Conservation (phyloP, 2,113 vertebrate genomes). For the Caretta caretta region DNA sequence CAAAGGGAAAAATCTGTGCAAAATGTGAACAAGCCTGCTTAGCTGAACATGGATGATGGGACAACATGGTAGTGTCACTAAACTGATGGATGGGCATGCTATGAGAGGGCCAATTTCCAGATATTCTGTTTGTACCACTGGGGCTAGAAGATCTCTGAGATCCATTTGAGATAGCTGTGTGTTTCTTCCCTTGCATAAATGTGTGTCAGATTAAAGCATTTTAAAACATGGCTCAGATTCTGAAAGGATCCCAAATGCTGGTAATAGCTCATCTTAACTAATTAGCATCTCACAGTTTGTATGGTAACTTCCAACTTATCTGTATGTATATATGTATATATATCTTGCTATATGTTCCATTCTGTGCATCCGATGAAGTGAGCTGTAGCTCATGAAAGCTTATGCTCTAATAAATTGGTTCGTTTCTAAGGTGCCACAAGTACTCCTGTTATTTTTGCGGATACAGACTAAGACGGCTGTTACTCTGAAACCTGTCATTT, state of each 20-base stretch:
- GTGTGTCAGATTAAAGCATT: conserved; percentile 43
- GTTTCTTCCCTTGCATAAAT: conserved; percentile 42
- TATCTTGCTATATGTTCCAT: too few species aligned
- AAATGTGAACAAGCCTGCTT: not conserved
- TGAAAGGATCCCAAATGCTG: conserved; percentile 9
- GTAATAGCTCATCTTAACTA: not conserved
- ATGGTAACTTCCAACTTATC: too few species aligned
- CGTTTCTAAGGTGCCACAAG: too few species aligned
- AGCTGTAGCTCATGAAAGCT: too few species aligned
- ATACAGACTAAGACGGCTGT: too few species aligned
- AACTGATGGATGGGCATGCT: not conserved
- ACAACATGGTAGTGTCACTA: not conserved
- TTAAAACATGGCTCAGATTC: conserved; percentile 41
- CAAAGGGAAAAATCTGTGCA: not conserved
- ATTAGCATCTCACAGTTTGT: too few species aligned
- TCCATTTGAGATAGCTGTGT: conserved; percentile 33
- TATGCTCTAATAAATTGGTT: too few species aligned
- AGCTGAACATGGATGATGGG: not conserved
- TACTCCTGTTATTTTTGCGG: too few species aligned
- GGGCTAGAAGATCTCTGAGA: not conserved
- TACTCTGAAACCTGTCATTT: conserved; percentile 12
- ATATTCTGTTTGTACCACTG: not conserved
- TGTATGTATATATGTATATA: too few species aligned
- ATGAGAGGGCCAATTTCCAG: not conserved
- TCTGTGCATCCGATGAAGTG: too few species aligned